Base-by-base conservation (phyloP, 2,797 vertebrate genomes). In the Spinibarbus caldwelli region DNA sequence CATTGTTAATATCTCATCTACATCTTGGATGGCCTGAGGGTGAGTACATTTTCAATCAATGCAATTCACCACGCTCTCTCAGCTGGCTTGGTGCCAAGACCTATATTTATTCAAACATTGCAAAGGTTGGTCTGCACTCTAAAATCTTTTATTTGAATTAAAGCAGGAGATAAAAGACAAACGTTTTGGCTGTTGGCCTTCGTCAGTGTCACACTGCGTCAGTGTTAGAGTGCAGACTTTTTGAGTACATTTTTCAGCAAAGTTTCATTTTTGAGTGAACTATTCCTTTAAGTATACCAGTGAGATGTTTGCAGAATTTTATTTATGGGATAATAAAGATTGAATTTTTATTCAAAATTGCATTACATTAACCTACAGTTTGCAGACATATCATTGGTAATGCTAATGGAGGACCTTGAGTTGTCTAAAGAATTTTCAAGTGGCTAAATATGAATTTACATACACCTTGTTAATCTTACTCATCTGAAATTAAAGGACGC, bases 401-500 rank as follows among this genome's bases (percentile, higher is more conserved):
- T 68, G 62, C 10, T 54, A 41, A 47, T 71, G 45, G 1, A 14
- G 26, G 36, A 68, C 73, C 34, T 68, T 23, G 75, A 41, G 45
- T 15, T 67, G 19, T 59, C 43, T 36, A 21, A 57, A 54, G 23
- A 78, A 47, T 31, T 59, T 47, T 71, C 21, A 71, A 41, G 19
- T 78, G 12, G 38, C 66, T 38, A 70, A 49, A 41, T 45, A 79
- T 71, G 21, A 54, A 54, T 84, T 78, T 70, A 84, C 64, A 84
- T 71, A 59, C 52, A 80, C 15, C 84, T 80, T 67, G 73, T 93
- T 94, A 93, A 94, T 92, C 89, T 85, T 87, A 36, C 80, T 88
- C 89, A 90, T 92, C 92, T 90, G 90, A 91, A 94, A 95, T 92
- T 87, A 92, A 94, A 92, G 94, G 86, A 86, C 86, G 86, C 88